Percentiles rank a stretch among this genome's conserved stretches.
Conservation (phyloP, 53 echinoderm and acorn worm genomes). For the Actinopyga echinites region DNA sequence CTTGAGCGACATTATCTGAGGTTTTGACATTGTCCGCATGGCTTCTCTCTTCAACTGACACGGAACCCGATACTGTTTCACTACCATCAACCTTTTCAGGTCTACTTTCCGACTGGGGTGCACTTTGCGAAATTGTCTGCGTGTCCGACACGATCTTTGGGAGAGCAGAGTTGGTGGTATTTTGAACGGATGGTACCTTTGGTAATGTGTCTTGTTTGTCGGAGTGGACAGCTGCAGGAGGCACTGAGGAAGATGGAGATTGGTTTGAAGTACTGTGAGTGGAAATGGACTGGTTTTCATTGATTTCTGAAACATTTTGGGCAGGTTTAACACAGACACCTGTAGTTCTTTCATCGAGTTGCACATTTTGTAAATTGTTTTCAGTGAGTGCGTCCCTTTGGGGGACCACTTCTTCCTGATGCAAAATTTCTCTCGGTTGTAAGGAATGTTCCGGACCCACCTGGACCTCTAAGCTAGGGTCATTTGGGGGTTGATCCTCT, state of each 20-base stretch:
- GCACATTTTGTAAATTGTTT: slow-evolving; percentile 1
- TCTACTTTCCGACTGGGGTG: neutral
- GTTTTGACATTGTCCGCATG: neutral
- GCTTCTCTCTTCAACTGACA: neutral
- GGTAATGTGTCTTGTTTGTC: too few relatives aligned
- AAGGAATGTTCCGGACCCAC: neutral
- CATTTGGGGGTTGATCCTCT: neutral
- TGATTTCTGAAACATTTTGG: too few relatives aligned
- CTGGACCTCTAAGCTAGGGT: neutral
- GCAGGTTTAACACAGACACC: too few relatives aligned
- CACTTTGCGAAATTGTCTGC: too few relatives aligned
- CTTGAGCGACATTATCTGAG: neutral
- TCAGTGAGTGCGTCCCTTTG: too few relatives aligned
- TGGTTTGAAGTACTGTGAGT: slow-evolving; percentile 12
- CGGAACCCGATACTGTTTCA: neutral
- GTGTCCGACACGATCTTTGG: too few relatives aligned
- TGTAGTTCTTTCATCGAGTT: slow-evolving; percentile 35
- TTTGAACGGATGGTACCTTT: too few relatives aligned
- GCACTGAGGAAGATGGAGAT: slow-evolving; percentile 35
- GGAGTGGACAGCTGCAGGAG: neutral
- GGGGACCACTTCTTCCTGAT: too few relatives aligned
- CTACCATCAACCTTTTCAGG: neutral
- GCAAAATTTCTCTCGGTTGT: neutral
- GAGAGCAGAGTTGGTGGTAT: too few relatives aligned
- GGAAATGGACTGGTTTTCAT: slow-evolving; percentile 1